phyloP scores from a whole-genome alignment of 2,797 vertebrate species.

The Pelodytes ibericus region DNA sequence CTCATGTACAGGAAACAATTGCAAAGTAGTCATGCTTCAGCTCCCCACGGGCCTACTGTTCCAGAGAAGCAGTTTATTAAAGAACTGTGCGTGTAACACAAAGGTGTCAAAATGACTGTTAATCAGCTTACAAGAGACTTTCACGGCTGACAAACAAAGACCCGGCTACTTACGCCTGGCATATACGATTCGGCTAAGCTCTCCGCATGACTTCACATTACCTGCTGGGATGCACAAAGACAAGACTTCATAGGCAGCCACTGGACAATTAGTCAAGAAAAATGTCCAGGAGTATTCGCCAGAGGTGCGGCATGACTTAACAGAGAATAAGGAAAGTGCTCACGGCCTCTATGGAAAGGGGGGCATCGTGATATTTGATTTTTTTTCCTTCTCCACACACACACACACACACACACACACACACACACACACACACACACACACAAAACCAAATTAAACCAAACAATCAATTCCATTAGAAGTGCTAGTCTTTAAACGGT shows the following conservation, averaged over 20 bases:
- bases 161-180: conserved; percentile 43
- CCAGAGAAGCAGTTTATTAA: conserved; percentile 53
- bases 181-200: conserved; percentile 38
- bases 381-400: no score
- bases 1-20: conserved; percentile 29
- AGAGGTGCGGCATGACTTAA: conserved; percentile 13
- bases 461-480: no score
- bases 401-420: no score
- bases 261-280: conserved; percentile 59
- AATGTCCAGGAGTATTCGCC: conserved; percentile 55
- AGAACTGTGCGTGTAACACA: conserved; percentile 50
- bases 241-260: conserved; percentile 17
- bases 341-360: not conserved
- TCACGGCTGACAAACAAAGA: conserved; percentile 49
- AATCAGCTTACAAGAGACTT: conserved; percentile 59
- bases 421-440: no score
- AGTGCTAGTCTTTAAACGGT: no score
- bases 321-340: not conserved
- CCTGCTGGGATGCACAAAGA: conserved; percentile 46
- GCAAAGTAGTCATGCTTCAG: conserved; percentile 8
- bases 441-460: no score
- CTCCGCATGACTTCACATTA: conserved; percentile 46
- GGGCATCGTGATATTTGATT: no score
- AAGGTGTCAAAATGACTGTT: conserved; percentile 54
- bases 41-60: conserved; percentile 53